Conservation (phyloP, 2,797 vertebrate genomes). For the Notolabrus celidotus region DNA sequence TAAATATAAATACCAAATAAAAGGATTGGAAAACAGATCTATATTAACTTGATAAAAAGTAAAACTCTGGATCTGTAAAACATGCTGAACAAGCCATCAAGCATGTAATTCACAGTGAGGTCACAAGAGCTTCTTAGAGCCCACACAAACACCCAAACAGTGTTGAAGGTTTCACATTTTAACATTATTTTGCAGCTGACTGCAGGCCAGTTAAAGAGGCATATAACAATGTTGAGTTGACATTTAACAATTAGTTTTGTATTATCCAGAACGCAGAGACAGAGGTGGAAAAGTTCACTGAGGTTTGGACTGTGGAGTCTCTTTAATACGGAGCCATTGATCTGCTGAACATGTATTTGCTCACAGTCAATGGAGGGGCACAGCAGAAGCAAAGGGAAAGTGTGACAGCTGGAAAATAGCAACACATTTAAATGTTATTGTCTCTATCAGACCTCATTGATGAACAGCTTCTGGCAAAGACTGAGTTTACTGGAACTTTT, state of each 20-base stretch:
- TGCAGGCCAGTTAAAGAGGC: conserved; percentile 14
- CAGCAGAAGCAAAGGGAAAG: conserved; percentile 13
- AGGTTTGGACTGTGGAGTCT: conserved; percentile 12
- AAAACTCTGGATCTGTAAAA: too few relatives aligned
- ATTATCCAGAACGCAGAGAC: conserved; percentile 5
- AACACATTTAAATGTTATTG: conserved; percentile 36
- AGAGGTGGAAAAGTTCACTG: conserved; percentile 16
- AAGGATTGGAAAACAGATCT: too few relatives aligned
- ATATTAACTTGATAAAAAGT: too few relatives aligned
- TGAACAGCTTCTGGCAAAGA: conserved; percentile 11
- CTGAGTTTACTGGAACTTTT: conserved; percentile 8
- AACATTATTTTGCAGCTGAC: conserved; percentile 5
- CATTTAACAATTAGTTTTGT: conserved; percentile 37
- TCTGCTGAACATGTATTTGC: conserved; percentile 46
- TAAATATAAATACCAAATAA: too few relatives aligned
- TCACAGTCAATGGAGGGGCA: conserved; percentile 27
- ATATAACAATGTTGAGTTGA: conserved; percentile 22
- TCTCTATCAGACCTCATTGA: conserved; percentile 39
- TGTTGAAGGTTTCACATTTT: conserved; percentile 14
- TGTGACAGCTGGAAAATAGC: conserved; percentile 31
- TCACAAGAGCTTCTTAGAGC: conserved; percentile 10
- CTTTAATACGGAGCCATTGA: conserved; percentile 45
- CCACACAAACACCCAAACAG: neutral
- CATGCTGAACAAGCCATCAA: neutral
- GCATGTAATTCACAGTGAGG: conserved; percentile 1